Base-by-base conservation (phyloP, 2,888 invertebrate species). In the Drosophila leonis region DNA sequence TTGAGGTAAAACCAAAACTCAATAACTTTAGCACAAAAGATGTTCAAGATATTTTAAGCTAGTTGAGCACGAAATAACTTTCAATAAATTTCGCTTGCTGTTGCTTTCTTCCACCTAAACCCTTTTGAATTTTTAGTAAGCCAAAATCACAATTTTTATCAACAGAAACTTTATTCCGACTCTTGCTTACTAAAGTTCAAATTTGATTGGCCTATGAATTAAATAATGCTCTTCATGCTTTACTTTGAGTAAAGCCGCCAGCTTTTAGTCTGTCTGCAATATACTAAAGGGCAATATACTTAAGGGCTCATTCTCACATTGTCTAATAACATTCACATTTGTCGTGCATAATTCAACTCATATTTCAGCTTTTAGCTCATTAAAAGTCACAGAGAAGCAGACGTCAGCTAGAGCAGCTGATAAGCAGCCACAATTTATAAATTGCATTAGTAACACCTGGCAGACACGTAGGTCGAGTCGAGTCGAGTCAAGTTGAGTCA, bases 371-470 rank as follows among this genome's bases (percentile, higher is more conserved):
- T 20, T 55, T 27, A 27, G 55, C 56, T 75, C 60, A 72, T 75
- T 75, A 60, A 42, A 20, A 52, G 42, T 52, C 27, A 15, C 20
- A 27, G 62, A 10, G 51, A 24, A 63, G 44, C 33, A 35, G 59
- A 29, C 42, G 15, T 37, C 48, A 46, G 41, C 18, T 39, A 7
- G 39, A 63, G 62, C 61, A 60, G 37, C 63, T 66, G 65, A 35
- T 67, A 57, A 72, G 46, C 24, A 59, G 61, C 39, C 56, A 39
- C 62, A 81, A 65, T 73, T 75, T 65, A 76, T 78, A 83, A 87
- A 87, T 88, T 80, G 81, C 72, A 88, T 88, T 88, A 78, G 64
- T 29, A 65, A 74, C 83, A 83, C 77, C 48, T 78, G 70, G 29
- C 54, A 51, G 46, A 39, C 48, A 55, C 33, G 20, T 44, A 18